Conservation (phyloP, 2,797 vertebrate genomes). For the Gymnoscopelus braueri region DNA sequence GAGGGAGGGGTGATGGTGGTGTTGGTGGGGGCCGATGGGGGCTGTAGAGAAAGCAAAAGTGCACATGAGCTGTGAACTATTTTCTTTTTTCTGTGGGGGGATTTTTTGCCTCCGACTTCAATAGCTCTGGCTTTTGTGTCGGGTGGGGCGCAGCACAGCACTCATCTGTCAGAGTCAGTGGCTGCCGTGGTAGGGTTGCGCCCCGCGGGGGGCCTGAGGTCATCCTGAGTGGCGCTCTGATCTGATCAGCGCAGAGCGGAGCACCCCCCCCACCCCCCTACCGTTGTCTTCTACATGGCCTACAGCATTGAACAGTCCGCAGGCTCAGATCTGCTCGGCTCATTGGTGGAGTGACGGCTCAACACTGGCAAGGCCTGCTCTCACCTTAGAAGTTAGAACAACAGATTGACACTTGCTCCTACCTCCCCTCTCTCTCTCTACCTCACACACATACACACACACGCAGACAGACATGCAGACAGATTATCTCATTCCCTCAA, state of each 20-base stretch:
- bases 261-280: constrained; percentile 6
- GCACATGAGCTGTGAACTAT: constrained; percentile 48
- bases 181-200: constrained; percentile 78
- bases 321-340: constrained; percentile 15
- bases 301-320: constrained; percentile 48
- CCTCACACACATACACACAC: not conserved
- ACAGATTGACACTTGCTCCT: constrained; percentile 2
- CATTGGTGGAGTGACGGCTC: constrained; percentile 29
- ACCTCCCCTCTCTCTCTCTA: constrained; percentile 5
- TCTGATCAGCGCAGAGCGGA: constrained; percentile 67
- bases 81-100: constrained; percentile 30
- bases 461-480: constrained; percentile 4
- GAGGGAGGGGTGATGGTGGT: not conserved
- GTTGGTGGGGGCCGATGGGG: constrained; percentile 16
- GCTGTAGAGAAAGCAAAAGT: constrained; percentile 51
- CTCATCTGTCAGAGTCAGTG: constrained; percentile 74
- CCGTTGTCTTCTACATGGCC: constrained; percentile 53
- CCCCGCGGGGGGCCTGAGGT: constrained; percentile 79
- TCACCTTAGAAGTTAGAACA: not conserved
- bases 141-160: constrained; percentile 54
- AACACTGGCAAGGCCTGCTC: not conserved
- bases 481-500: not conserved
- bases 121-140: constrained; percentile 71
- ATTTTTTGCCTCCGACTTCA: constrained; percentile 70
- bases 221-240: constrained; percentile 75